A percentile compares a stretch with the other conserved stretches of the same genome.
Conservation (phyloP, 2,797 vertebrate species). For the Gorsachius magnificus region DNA sequence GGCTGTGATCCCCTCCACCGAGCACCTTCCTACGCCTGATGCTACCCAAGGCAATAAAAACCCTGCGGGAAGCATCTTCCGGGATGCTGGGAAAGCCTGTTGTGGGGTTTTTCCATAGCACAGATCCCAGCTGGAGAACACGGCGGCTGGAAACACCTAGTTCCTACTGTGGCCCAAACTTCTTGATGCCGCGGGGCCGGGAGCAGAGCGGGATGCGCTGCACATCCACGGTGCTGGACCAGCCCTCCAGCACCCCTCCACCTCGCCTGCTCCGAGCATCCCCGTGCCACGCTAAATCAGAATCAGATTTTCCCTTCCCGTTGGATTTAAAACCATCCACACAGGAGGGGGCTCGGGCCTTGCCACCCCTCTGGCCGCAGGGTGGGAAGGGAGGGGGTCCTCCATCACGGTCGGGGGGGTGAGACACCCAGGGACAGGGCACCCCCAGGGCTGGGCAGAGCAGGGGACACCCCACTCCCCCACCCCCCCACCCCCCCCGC, state of each 20-base stretch:
- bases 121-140: not conserved
- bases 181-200: not conserved
- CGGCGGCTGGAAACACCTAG: rapidly evolving
- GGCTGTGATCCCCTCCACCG: not conserved
- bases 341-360: not conserved
- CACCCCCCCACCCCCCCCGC: not conserved
- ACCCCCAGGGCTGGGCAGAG: too few species aligned
- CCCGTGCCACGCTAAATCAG: not conserved
- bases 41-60: not conserved
- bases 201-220: not conserved
- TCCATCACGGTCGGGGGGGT: not conserved
- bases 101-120: not conserved
- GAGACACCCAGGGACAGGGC: not conserved
- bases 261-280: not conserved
- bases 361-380: not conserved
- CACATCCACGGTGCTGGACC: not conserved
- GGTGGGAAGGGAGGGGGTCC: not conserved
- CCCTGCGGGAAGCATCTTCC: not conserved
- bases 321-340: not conserved
- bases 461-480: too few species aligned
- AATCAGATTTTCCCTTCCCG: not conserved
- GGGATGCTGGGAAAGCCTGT: not conserved
- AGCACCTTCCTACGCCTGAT: not conserved
- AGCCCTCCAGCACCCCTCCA: not conserved
- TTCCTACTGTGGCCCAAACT: not conserved